Evolutionary conservation across 2,797 vertebrate genomes (phyloP).

Genomic region (Pseudochaenichthys georgianus): DNA sequence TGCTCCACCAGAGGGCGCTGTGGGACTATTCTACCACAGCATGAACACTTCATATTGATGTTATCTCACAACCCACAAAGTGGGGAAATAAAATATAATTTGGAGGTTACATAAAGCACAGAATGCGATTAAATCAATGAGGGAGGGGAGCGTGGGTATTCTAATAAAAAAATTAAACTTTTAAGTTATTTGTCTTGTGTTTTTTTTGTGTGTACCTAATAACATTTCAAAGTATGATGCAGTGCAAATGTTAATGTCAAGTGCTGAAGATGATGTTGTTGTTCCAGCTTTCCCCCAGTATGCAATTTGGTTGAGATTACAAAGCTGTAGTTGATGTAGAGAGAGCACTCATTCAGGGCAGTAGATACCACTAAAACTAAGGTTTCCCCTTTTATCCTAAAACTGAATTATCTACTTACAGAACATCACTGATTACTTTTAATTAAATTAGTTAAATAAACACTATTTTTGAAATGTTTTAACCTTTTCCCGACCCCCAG

Average conservation of each 20-base stretch:
- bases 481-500: too few relatives aligned
- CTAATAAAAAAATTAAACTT: constrained; percentile 14
- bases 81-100: constrained; percentile 23
- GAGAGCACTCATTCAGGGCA: neutral
- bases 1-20: constrained; percentile 75
- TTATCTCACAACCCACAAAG: constrained; percentile 30
- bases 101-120: constrained; percentile 26
- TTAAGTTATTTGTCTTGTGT: neutral
- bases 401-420: too few relatives aligned
- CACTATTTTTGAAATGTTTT: too few relatives aligned
- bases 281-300: neutral
- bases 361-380: neutral
- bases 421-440: too few relatives aligned
- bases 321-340: neutral
- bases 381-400: too few relatives aligned
- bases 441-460: too few relatives aligned
- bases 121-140: constrained; percentile 36
- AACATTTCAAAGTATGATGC: constrained; percentile 6
- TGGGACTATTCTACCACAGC: constrained; percentile 39
- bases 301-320: neutral
- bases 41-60: constrained; percentile 11
- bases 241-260: neutral
- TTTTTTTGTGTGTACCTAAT: neutral
- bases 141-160: constrained; percentile 13
- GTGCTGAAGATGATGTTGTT: neutral